phyloP scores from a whole-genome alignment of 2,797 vertebrate genomes.

The Galagoides demidoff region DNA sequence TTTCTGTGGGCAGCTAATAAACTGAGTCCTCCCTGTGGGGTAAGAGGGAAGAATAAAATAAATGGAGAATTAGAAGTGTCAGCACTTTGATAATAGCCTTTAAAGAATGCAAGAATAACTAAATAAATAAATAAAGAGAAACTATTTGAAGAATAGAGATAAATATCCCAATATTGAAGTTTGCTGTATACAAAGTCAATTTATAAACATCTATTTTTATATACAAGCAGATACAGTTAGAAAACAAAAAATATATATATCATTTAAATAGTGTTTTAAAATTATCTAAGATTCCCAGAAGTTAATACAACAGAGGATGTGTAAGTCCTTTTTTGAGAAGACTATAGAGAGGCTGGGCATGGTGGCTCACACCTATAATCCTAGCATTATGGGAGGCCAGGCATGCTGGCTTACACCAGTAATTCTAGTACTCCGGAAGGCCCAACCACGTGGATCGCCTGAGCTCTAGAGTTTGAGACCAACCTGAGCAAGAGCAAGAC shows the following conservation, averaged over 20 bases:
- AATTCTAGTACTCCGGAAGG: too few species aligned
- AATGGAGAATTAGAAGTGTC: background rate
- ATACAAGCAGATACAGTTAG: background rate
- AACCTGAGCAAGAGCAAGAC: too few species aligned
- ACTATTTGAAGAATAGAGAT: background rate
- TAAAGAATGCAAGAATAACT: background rate
- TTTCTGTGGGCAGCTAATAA: too few species aligned
- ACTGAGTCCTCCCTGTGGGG: too few species aligned
- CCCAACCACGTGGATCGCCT: too few species aligned
- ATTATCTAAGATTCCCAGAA: background rate
- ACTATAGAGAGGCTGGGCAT: background rate
- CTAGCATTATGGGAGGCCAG: too few species aligned
- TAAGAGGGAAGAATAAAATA: background rate
- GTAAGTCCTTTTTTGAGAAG: background rate
- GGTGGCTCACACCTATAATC: too few species aligned
- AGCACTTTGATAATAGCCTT: background rate
- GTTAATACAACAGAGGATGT: background rate
- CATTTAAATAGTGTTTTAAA: constrained; percentile 1
- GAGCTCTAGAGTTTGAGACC: too few species aligned
- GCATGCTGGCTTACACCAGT: too few species aligned
- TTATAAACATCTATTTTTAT: background rate
- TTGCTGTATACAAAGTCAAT: background rate
- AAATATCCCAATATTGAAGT: background rate
- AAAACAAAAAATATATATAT: background rate
- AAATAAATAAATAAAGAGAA: background rate